phyloP scores from a whole-genome alignment of 2,797 vertebrate genomes.

The Cuniculus paca region DNA sequence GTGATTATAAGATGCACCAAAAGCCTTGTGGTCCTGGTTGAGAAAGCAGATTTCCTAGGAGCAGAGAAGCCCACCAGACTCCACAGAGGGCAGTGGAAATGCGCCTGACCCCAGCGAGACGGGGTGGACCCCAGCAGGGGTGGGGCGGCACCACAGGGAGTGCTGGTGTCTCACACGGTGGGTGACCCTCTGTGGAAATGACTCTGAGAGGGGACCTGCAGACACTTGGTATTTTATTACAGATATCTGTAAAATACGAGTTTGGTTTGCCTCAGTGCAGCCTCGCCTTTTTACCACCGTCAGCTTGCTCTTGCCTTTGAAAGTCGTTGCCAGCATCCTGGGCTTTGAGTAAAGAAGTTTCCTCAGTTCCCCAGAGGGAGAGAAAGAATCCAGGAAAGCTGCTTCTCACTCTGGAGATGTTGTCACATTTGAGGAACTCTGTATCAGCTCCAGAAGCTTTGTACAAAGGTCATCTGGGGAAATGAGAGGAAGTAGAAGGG shows the following conservation, averaged over 20 bases:
- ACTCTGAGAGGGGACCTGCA: background rate
- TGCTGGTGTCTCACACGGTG: background rate
- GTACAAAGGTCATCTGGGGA: background rate
- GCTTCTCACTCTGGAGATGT: background rate
- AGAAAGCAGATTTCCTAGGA: background rate
- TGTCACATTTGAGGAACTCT: constrained; percentile 38
- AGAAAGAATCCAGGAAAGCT: background rate
- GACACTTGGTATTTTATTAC: background rate
- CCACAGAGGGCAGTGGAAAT: background rate
- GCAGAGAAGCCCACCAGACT: background rate
- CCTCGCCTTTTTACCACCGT: background rate
- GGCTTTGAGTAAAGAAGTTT: background rate
- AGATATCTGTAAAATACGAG: background rate
- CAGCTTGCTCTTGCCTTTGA: constrained; percentile 58
- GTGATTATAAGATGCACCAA: background rate
- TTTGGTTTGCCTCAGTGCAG: background rate
- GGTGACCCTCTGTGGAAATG: background rate
- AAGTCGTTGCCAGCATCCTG: background rate
- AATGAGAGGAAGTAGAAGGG: constrained; percentile 37
- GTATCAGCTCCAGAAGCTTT: constrained; percentile 28
- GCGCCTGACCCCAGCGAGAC: background rate
- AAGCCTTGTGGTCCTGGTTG: background rate
- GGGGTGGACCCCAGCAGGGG: background rate
- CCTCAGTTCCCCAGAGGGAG: background rate
- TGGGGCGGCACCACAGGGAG: background rate